Base-by-base conservation (phyloP, 1,140 invertebrate species). In the Grapholita molesta region DNA sequence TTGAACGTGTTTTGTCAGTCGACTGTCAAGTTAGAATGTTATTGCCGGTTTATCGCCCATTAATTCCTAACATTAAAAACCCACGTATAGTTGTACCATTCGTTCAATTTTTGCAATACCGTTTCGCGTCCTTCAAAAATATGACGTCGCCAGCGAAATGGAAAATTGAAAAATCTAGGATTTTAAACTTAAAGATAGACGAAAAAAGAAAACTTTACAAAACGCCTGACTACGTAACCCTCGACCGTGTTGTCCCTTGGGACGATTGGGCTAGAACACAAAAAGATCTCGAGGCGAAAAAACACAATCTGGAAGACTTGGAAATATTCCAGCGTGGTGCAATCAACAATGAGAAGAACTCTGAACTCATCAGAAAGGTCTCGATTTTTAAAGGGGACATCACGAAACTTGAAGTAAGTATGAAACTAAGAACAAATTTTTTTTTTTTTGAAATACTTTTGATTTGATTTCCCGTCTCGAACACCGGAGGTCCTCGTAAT, bases 341-440 rank as follows among this genome's bases (percentile, higher is more conserved):
- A 64, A 84, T 94, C 21, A 76, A 93, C 69, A n/a, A 72, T 4
- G 70, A 78, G 4, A 87, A 84, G 70, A 93, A 94, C 74, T 72
- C 77, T 30, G 75, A 83, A 3, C 71, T 96, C 8, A 89, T 92
- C n/a, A 82, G 93, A 9, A 95, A 95, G 85, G 89, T 96, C 21
- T 95, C 94, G 2, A 86, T 96, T 66, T 96, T 93, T 92, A 89
- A 92, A 85, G 97, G 97, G 8, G 97, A 98, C 85, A 98, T 99
- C n/a, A 98, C 97, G 0, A 93, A 93, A 48, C 90, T 99, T 9
- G 96, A 97, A 87, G 93, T 94, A 80, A 38, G 64, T 68, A 52
- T 70, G 30, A 15, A 21, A 15, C 21, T 2, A 53, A 70, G 30
- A 25, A 24, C 70, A 64, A 68, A 70, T 66, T 53, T 23, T 55